Evolutionary conservation across 2,888 invertebrate species (phyloP).

Genomic region (Ichneumoninae sp.): DNA sequence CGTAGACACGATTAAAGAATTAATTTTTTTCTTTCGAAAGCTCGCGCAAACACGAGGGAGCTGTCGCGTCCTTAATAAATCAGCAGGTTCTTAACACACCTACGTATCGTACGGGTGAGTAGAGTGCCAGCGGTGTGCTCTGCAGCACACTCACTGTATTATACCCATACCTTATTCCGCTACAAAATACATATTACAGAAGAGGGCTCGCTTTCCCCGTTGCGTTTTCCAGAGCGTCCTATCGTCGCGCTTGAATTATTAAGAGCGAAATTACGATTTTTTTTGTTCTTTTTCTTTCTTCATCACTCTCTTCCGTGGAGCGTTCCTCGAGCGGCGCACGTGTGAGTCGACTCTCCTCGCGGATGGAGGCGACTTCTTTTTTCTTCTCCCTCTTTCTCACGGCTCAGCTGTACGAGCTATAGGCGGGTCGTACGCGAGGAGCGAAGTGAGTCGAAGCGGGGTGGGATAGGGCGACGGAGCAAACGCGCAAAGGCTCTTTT

Average conservation of each 20-base stretch:
- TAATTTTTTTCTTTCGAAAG: background rate
- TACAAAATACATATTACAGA: conserved; percentile 32
- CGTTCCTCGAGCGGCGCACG: conserved; percentile 32
- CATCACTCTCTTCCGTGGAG: conserved; percentile 22
- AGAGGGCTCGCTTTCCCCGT: conserved; percentile 31
- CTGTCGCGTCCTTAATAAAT: conserved; percentile 38
- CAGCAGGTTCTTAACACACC: conserved; percentile 46
- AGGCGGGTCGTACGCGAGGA: background rate
- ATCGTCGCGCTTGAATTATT: conserved; percentile 64
- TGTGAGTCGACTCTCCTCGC: conserved; percentile 14
- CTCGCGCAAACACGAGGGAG: background rate
- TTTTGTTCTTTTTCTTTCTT: conserved; percentile 31
- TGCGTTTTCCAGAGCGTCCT: conserved; percentile 13
- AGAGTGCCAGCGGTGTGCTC: conserved; percentile 1
- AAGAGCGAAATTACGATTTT: conserved; percentile 57
- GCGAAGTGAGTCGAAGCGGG: conserved; percentile 25
- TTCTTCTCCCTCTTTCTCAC: conserved; percentile 12
- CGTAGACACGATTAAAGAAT: background rate
- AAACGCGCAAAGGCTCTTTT: conserved; percentile 41
- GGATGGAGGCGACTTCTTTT: conserved; percentile 29
- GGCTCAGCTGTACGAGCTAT: background rate
- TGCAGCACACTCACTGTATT: background rate
- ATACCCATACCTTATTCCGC: conserved; percentile 11
- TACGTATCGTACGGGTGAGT: conserved; percentile 12
- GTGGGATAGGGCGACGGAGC: conserved; percentile 18